phyloP scores from a whole-genome alignment of 2,888 invertebrate genomes.

The Atrina japonica region DNA sequence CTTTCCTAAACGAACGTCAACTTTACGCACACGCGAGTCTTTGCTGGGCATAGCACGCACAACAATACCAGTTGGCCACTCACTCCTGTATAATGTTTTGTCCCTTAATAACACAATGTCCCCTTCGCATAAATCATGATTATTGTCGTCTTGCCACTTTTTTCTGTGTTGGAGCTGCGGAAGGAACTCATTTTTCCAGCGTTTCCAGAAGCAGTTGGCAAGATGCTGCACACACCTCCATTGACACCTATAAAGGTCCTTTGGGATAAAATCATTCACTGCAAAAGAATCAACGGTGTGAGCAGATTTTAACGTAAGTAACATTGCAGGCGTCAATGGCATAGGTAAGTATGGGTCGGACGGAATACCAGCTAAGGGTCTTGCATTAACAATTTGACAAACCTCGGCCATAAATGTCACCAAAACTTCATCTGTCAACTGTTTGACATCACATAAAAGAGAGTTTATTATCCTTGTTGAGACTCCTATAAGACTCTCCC shows the following conservation, averaged over 20 bases:
- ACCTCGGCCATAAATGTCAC: slow-evolving; percentile 44
- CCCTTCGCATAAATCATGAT: slow-evolving; percentile 5
- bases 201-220: slow-evolving; percentile 34
- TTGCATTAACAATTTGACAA: slow-evolving; percentile 34
- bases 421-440: slow-evolving; percentile 40
- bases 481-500: slow-evolving; percentile 18
- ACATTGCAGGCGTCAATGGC: slow-evolving; percentile 23
- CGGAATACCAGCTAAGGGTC: slow-evolving; percentile 36
- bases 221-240: slow-evolving; percentile 35
- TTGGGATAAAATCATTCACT: slow-evolving; percentile 13
- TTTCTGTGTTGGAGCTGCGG: slow-evolving; percentile 21
- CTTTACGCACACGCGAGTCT: slow-evolving; percentile 15
- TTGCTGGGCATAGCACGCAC: neutral
- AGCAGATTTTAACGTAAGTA: slow-evolving; percentile 27
- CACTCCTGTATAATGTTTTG: slow-evolving; percentile 3
- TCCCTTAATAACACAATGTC: slow-evolving; percentile 26
- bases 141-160: slow-evolving; percentile 38
- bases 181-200: slow-evolving; percentile 39
- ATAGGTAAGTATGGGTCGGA: slow-evolving; percentile 28
- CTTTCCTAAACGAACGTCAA: slow-evolving; percentile 4
- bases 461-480: slow-evolving; percentile 2
- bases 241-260: slow-evolving; percentile 24
- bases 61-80: slow-evolving; percentile 17
- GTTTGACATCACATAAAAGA: neutral
- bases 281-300: slow-evolving; percentile 1